These are phyloP conservation scores for Yoshiicerus persimilis DNA, from an alignment of 1,140 invertebrate genomes.

Conservation along the genomic window DNA sequence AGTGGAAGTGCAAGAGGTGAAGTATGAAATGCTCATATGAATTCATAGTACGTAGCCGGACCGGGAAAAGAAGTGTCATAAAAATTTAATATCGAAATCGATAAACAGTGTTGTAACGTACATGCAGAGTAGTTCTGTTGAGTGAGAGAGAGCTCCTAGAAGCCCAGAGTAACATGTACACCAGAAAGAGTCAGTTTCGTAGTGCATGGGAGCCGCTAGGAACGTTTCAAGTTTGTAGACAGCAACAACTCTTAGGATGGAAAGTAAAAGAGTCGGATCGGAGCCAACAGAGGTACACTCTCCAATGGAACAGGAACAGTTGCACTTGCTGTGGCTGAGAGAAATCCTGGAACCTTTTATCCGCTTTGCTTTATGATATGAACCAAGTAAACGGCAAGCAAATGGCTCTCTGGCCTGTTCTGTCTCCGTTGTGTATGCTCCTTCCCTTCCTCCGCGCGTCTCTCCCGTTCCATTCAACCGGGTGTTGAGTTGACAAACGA, in stretches of 20 bases:
- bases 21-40: constrained; percentile 43
- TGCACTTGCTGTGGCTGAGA: not conserved
- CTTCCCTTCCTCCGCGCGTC: not conserved
- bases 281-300: not conserved
- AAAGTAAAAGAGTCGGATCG: not conserved
- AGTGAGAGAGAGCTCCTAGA: not conserved
- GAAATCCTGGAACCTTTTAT: constrained; percentile 36
- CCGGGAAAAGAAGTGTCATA: constrained; percentile 41
- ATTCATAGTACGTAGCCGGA: constrained; percentile 37
- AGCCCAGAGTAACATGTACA: not conserved
- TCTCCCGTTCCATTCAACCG: not conserved
- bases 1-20: constrained; percentile 30
- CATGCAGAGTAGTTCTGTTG: constrained; percentile 33
- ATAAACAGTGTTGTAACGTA: constrained; percentile 42
- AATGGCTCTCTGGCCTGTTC: not conserved
- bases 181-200: not conserved
- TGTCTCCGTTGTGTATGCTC: too few relatives aligned
- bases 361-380: not conserved
- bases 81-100: constrained; percentile 47
- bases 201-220: not conserved
- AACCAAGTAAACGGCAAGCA: not conserved
- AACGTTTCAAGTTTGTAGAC: not conserved
- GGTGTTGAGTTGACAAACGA: constrained; percentile 36
- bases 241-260: not conserved
- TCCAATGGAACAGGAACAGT: not conserved